Base-by-base conservation (phyloP, 2,888 invertebrate genomes). In the Troglohyphantes excavatus region DNA sequence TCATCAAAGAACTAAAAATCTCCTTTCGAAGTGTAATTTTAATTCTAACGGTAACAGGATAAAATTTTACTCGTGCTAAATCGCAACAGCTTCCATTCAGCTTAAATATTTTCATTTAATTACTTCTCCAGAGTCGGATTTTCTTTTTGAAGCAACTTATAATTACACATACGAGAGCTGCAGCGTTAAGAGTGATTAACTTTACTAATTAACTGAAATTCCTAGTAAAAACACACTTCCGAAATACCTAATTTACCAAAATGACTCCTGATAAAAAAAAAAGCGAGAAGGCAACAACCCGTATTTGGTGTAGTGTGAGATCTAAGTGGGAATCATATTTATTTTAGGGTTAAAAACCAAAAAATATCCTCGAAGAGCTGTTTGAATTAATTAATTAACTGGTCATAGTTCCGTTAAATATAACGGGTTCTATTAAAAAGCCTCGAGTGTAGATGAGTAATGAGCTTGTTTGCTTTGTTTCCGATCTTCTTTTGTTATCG, bases 121-220 rank as follows among this genome's bases (percentile, higher is more conserved):
- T 75, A 59, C 75, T 27, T 59, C n/a, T 29, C n/a, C n/a, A n/a
- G n/a, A n/a, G n/a, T 29, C 61, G 39, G 13, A 39, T 23, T 63
- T 65, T 78, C 63, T 65, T 65, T 78, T 26, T 43, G 21, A 0
- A 11, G 6, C 65, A 19, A 27, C 27, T n/a, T 17, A 33, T 63
- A 78, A 33, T 65, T 39, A 63, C 26, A 1, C 13, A 17, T 33
- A 9, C 59, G 13, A 59, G 53, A 3, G 53, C n/a, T 17, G 23
- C 43, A 43, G 43, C 3, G n/a, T n/a, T 53, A 43, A 65, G 17
- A 61, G 78, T 78, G 78, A 78, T 78, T 78, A 78, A 65, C 43
- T 78, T 78, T 61, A 65, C 65, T 78, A 78, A 78, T 78, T 78
- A 78, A 78, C 78, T 65, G 61, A 63, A 78, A 65, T 21, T 43